Conservation (phyloP, 2,888 invertebrate species). For the Pyralis farinalis region DNA sequence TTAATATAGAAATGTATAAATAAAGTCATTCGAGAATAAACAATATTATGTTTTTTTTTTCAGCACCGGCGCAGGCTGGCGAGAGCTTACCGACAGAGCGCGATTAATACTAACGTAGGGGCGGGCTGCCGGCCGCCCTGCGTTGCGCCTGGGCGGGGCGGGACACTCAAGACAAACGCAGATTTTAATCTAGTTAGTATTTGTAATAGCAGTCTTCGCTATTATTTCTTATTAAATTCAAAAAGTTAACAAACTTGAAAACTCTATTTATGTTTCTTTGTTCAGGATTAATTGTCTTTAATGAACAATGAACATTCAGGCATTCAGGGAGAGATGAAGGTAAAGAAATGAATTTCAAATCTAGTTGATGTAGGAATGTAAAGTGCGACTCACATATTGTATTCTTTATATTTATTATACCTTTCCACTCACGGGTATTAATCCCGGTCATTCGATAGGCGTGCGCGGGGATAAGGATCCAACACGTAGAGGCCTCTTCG, state of each 20-base stretch:
- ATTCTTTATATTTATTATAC: no score
- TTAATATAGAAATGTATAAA: not conserved
- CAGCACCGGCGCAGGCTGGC: conserved; percentile 13
- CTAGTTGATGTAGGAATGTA: no score
- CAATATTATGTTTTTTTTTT: not conserved
- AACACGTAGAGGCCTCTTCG: no score
- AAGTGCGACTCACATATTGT: no score
- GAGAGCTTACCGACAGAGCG: conserved; percentile 27
- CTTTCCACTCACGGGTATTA: no score
- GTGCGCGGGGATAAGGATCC: no score
- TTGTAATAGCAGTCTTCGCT: conserved; percentile 21
- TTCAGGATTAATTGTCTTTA: conserved; percentile 2
- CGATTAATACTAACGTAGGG: conserved; percentile 41
- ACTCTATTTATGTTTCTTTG: conserved; percentile 9
- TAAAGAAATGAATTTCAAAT: no score
- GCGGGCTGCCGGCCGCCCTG: conserved; percentile 35
- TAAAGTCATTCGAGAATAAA: no score
- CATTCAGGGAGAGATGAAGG: no score
- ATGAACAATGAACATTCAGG: no score
- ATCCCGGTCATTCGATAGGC: no score
- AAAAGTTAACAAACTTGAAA: conserved; percentile 10
- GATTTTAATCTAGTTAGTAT: conserved; percentile 58
- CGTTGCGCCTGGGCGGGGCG: conserved; percentile 38
- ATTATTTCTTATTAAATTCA: conserved; percentile 21
- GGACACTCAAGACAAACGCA: conserved; percentile 25